Base-by-base conservation (phyloP, 2,797 vertebrate genomes). In the Macropodus opercularis region DNA sequence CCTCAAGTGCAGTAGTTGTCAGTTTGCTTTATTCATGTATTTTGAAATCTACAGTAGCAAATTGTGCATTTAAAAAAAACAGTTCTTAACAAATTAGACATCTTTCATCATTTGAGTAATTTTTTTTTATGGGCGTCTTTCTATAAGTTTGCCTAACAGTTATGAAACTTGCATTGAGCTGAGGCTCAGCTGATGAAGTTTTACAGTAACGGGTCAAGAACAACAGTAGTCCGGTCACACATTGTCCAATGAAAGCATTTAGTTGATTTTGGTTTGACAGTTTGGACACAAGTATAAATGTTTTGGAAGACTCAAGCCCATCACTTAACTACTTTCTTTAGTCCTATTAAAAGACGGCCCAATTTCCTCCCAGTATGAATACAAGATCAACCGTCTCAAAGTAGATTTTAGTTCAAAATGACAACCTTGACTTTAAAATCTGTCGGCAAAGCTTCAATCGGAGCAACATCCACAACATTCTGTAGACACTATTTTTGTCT, bases 291-390 rank as follows among this genome's bases (percentile, higher is more conserved):
- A 63, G 14, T 64, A 23, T 52, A 8, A 22, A 54, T 52, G 56
- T 63, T 64, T 67, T 58, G 27, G 47, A 43, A 23, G 4, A 15
- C 46, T 47, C 5, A 9, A 27, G 9, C 34, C 63, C 64, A 49
- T 66, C 70, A 49, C 53, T 50, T 47, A 14, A 17, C 42, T 39
- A 12, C 44, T 59, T 61, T 51, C 27, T 9, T 53, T 31, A 34
- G 52, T 75, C 72, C 82, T 85, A 81, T 87, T 86, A 78, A 85
- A 87, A 85, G 74, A 72, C 42, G 81, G 56, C 81, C 85, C 55
- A 55, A 24, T 86, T 87, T 72, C 58, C 47, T 64, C 40, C 40
- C 18, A 12, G 49, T 41, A 54, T 49, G 59, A 76, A 70, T 23
- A 49, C 53, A 64, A 58, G 51, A 61, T 27, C 63, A 64, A 52